Base-by-base conservation (phyloP, 2,888 invertebrate species). In the Eremobia ochroleuca region DNA sequence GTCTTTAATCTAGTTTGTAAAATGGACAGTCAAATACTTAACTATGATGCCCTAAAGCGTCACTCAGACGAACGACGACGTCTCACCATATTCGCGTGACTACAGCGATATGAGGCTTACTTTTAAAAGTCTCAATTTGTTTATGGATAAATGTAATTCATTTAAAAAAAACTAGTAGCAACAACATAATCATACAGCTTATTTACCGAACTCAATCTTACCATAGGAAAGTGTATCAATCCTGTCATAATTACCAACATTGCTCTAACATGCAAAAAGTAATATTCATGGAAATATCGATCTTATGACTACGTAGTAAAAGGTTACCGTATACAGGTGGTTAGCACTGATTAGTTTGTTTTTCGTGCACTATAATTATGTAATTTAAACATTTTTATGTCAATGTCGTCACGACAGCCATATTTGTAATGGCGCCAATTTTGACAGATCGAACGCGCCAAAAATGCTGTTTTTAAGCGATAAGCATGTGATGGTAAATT, bases 331-430 rank as follows among this genome's bases (percentile, higher is more conserved):
- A 8, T 21, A 31, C 28, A 28, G 34, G 18, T 28, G 1, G 37
- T 21, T 11, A 4, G 46, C 37, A 61, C 25, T n/a, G 15, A 62
- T 80, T 69, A 69, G 18, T 69, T 74, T 34, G 66, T 80, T 49
- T 49, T 25, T 25, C n/a, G 68, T 79, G 59, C 80, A 78, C 79
- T 85, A 87, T 88, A 88, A 88, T 88, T 88, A 89, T 85, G 83
- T 88, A 91, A 91, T 86, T 88, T 83, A 79, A 81, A 78, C 73
- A 88, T 88, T 91, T 90, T 84, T 77, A 91, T 92, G 91, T 92
- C 93, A 93, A 93, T 93, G 93, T 88, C 92, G 73, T 49, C 75
- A 77, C 78, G 83, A 73, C 81, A 82, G 71, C 82, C 77, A 77
- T 83, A 76, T 87, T 85, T 80, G 88, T 88, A 91, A 88, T 89